Percentiles rank a stretch among this genome's conserved stretches.
phyloP scores from a whole-genome alignment of 2,113 vertebrate genomes.

The Muntiacus muntjak region DNA sequence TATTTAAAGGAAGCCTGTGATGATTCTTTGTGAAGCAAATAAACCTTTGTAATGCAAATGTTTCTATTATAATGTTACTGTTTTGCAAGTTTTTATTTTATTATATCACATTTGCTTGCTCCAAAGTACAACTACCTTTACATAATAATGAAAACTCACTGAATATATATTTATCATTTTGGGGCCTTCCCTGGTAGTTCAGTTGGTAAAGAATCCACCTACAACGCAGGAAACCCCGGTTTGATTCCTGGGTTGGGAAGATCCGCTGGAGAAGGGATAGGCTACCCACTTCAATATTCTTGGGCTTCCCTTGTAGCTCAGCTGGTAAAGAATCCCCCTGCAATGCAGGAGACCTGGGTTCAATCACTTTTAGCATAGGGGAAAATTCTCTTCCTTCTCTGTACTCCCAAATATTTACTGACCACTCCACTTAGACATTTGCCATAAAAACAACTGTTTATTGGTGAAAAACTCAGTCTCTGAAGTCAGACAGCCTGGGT shows the following conservation, averaged over 20 bases:
- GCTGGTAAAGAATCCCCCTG: background rate
- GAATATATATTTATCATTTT: background rate
- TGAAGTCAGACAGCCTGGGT: background rate
- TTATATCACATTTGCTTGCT: constrained; percentile 28
- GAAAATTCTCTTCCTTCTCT: background rate
- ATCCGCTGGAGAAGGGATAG: background rate
- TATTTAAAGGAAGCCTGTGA: constrained; percentile 49
- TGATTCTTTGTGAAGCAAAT: constrained; percentile 49
- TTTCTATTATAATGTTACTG: constrained; percentile 26
- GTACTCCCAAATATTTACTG: background rate
- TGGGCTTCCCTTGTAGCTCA: background rate
- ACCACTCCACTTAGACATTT: constrained; percentile 1
- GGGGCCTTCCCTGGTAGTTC: background rate
- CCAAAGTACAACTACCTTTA: constrained; percentile 36
- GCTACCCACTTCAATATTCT: background rate
- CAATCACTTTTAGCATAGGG: background rate
- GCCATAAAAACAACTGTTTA: background rate
- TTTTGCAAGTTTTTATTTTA: constrained; percentile 41
- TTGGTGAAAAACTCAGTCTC: background rate
- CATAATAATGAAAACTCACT: constrained; percentile 39
- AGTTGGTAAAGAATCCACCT: background rate
- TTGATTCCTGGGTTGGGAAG: background rate
- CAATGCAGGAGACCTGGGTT: background rate
- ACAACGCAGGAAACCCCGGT: background rate
- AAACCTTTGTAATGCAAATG: constrained; percentile 55